Evolutionary conservation across 1,140 invertebrate genomes (phyloP).

Genomic region (Stegodyphus dumicola): DNA sequence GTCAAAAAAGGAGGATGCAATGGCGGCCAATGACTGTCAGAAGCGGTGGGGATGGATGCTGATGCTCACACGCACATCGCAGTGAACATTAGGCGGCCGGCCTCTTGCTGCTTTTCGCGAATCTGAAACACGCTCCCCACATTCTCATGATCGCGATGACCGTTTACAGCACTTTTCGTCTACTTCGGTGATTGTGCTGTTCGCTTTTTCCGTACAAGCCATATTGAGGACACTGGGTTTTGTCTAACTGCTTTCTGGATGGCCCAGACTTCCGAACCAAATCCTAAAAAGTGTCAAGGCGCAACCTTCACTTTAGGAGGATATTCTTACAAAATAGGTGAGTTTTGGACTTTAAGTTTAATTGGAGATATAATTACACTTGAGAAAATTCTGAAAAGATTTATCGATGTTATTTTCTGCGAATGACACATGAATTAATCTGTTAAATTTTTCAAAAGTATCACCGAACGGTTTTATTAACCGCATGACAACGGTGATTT

Average conservation of each 20-base stretch:
- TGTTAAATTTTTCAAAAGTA: too few relatives aligned
- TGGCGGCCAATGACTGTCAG: conserved; percentile 58
- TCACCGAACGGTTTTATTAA: too few relatives aligned
- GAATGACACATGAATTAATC: too few relatives aligned
- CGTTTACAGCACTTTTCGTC: not conserved
- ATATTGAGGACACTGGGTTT: conserved; percentile 42
- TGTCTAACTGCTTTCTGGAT: conserved; percentile 7
- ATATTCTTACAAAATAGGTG: conserved; percentile 58
- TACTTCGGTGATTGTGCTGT: conserved; percentile 5
- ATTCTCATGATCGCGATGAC: not conserved
- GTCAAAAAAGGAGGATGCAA: conserved; percentile 44
- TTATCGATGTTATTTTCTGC: too few relatives aligned
- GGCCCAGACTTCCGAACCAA: conserved; percentile 41
- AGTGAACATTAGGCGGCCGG: conserved; percentile 46
- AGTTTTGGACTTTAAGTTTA: not conserved
- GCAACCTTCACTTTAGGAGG: conserved; percentile 55
- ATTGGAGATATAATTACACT: too few relatives aligned
- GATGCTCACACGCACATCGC: conserved; percentile 55
- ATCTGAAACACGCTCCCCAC: not conserved
- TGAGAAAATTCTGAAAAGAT: too few relatives aligned
- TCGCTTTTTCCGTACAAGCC: conserved; percentile 11
- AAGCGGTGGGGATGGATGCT: conserved; percentile 47
- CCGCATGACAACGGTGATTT: too few relatives aligned
- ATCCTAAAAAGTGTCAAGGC: conserved; percentile 53
- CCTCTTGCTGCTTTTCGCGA: conserved; percentile 15